A percentile compares a stretch with the other conserved stretches of the same genome.
Conservation (phyloP, 2,888 invertebrate species). For the Ophioninae sp. region DNA sequence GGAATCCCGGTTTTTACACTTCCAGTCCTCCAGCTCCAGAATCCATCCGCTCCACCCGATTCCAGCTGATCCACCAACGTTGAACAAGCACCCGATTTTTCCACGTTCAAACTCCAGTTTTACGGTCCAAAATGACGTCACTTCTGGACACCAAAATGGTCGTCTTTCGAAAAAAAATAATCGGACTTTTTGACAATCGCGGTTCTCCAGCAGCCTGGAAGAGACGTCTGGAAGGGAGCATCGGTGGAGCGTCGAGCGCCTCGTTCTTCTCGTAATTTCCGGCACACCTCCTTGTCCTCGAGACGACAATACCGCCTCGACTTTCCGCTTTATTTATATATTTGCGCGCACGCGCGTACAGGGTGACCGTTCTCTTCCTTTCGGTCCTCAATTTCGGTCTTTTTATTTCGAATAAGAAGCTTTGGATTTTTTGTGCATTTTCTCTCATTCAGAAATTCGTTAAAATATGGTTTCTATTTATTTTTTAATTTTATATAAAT, state of each 20-base stretch:
- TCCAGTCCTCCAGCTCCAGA: too few relatives aligned
- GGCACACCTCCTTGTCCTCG: conserved; percentile 57
- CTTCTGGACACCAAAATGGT: too few relatives aligned
- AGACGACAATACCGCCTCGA: conserved; percentile 46
- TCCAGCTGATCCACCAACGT: too few relatives aligned
- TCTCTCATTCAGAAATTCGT: neutral
- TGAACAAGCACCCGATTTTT: too few relatives aligned
- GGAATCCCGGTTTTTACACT: too few relatives aligned
- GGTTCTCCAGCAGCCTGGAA: neutral
- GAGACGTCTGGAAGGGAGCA: conserved; percentile 33
- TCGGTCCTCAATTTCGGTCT: too few relatives aligned
- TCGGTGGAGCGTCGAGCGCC: conserved; percentile 51
- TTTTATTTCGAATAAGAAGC: neutral
- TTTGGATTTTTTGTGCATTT: neutral
- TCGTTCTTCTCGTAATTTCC: conserved; percentile 58
- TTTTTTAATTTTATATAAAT: neutral
- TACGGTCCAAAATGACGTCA: too few relatives aligned
- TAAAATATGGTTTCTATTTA: neutral
- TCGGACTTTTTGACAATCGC: too few relatives aligned
- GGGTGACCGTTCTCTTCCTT: neutral
- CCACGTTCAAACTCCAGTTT: too few relatives aligned
- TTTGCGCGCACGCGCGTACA: neutral
- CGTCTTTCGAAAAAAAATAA: too few relatives aligned
- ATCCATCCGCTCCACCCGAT: too few relatives aligned
- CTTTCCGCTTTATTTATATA: conserved; percentile 18